Evolutionary conservation across 2,113 vertebrate genomes (phyloP).

Genomic region (Gavialis gangeticus): DNA sequence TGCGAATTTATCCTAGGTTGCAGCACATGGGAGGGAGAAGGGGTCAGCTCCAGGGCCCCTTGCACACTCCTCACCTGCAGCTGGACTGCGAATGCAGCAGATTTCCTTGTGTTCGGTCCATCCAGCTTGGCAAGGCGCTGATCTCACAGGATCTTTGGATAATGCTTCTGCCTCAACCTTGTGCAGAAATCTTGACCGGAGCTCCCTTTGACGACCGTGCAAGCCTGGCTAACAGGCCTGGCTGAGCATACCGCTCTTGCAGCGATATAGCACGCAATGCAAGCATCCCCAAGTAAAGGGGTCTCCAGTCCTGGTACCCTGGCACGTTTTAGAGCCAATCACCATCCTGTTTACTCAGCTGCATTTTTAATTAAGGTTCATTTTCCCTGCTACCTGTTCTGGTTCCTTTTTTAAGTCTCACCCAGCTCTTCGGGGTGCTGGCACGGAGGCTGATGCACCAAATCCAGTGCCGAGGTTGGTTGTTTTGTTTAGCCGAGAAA

Average conservation of each 20-base stretch:
- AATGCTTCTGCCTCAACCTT: background rate
- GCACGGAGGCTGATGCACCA: background rate
- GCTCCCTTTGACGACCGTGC: background rate
- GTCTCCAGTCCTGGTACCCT: fast-evolving
- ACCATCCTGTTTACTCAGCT: background rate
- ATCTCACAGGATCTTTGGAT: fast-evolving
- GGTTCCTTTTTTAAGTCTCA: background rate
- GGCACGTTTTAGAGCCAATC: background rate
- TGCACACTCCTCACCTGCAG: background rate
- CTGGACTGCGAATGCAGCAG: fast-evolving
- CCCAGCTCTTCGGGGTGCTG: background rate
- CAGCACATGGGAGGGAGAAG: fast-evolving
- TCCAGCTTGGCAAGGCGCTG: background rate
- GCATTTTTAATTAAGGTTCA: background rate
- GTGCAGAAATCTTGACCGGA: background rate
- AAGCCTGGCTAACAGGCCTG: background rate
- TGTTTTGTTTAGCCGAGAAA: background rate
- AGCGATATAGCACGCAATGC: fast-evolving
- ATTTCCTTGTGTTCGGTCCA: fast-evolving
- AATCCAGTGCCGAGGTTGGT: background rate
- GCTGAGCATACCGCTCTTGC: fast-evolving
- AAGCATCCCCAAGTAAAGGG: fast-evolving
- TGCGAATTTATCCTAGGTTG: fast-evolving
- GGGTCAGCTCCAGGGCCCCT: background rate
- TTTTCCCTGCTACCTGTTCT: conserved; percentile 18